Conservation (phyloP, 2,113 vertebrate genomes). For the Connochaetes taurinus region DNA sequence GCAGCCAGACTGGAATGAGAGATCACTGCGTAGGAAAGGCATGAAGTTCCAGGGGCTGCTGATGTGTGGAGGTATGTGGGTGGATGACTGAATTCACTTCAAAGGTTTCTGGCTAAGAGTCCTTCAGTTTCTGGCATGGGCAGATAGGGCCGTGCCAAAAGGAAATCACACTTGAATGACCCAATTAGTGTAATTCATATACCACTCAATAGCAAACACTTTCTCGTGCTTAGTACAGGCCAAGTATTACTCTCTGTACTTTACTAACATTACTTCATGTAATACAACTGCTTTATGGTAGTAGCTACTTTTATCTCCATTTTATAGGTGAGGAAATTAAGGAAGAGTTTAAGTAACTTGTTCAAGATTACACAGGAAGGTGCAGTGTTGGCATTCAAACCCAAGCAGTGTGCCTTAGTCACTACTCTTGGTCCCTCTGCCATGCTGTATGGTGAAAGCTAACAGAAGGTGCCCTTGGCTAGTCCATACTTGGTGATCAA, state of each 20-base stretch:
- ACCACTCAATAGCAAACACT: not conserved
- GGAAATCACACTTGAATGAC: not conserved
- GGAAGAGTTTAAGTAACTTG: not conserved
- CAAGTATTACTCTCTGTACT: not conserved
- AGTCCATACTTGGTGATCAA: not conserved
- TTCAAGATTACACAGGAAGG: not conserved
- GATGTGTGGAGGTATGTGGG: not conserved
- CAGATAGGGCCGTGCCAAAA: not conserved
- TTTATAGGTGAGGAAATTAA: not conserved
- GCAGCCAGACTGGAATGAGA: not conserved
- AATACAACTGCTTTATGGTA: not conserved
- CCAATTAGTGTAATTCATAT: not conserved
- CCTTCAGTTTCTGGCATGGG: not conserved
- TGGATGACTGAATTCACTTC: not conserved
- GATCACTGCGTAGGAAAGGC: not conserved
- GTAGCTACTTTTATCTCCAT: not conserved
- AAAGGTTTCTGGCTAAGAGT: slow-evolving; percentile 13
- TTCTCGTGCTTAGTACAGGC: not conserved
- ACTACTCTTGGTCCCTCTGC: not conserved
- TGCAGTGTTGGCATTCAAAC: not conserved
- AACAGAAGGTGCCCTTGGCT: not conserved
- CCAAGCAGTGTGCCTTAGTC: not conserved
- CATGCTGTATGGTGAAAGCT: not conserved
- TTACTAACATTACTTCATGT: not conserved
- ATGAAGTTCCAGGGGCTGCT: not conserved